Conservation (phyloP, 2,797 vertebrate species). For the Paguma larvata region DNA sequence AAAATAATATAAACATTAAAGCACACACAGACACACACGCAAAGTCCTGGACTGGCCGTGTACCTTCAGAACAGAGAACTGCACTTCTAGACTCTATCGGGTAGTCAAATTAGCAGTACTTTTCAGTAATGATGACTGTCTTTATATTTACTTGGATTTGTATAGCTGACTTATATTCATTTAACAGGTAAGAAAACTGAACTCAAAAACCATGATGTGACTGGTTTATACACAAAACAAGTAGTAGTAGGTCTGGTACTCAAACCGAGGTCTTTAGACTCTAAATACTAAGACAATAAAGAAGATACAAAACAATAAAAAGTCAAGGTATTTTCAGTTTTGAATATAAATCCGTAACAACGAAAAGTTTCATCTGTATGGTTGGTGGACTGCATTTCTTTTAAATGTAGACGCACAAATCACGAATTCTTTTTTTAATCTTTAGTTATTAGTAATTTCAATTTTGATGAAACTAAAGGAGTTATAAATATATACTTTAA, state of each 20-base stretch:
- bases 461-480: neutral
- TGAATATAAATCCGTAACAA: neutral
- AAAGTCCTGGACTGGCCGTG: no score
- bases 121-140: neutral
- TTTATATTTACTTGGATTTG: neutral
- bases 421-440: slow-evolving; percentile 12
- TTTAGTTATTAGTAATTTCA: neutral
- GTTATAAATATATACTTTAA: neutral
- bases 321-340: neutral
- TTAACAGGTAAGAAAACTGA: neutral
- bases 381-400: neutral
- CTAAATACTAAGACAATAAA: neutral
- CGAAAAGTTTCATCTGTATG: neutral
- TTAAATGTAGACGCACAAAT: neutral
- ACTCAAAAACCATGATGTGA: neutral
- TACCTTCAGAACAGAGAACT: neutral
- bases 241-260: neutral
- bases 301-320: neutral
- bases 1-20: no score
- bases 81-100: neutral
- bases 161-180: neutral
- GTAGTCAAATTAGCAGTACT: neutral
- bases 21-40: no score
- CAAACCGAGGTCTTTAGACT: neutral
- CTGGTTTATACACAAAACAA: neutral